Conservation (phyloP, 2,888 invertebrate species). For the Acanthosepion lycidas region DNA sequence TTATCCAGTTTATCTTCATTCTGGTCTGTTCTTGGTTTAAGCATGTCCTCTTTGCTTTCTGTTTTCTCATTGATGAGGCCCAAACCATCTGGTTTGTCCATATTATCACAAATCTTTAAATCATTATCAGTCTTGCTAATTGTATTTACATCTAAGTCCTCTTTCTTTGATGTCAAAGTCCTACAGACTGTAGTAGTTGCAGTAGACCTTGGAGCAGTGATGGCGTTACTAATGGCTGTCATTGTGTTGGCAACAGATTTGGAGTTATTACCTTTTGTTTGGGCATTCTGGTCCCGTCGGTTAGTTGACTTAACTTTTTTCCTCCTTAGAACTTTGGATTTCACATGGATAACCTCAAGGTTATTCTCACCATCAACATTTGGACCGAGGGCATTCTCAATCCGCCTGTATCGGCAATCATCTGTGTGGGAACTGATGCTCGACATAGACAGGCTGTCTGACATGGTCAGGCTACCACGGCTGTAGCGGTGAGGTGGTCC, state of each 20-base stretch:
- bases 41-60: background rate
- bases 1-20: background rate
- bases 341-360: slow-evolving; percentile 62
- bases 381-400: background rate
- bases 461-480: slow-evolving; percentile 40
- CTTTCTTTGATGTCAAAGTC: background rate
- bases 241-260: background rate
- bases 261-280: background rate
- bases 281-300: background rate
- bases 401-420: background rate
- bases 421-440: slow-evolving; percentile 39
- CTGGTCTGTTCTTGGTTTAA: background rate
- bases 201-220: background rate
- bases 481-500: slow-evolving; percentile 12
- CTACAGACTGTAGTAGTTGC: background rate
- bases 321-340: slow-evolving; percentile 52
- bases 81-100: background rate
- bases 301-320: slow-evolving; percentile 50
- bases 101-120: background rate
- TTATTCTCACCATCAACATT: slow-evolving; percentile 50
- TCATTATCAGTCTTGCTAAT: background rate
- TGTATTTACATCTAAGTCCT: background rate
- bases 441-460: slow-evolving; percentile 1
- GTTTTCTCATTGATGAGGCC: background rate
- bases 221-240: background rate